A percentile compares a stretch with the other conserved stretches of the same genome.
These are phyloP conservation scores for Goniozus legneri DNA, from an alignment of 1,140 invertebrate species.

Conservation along the genomic window DNA sequence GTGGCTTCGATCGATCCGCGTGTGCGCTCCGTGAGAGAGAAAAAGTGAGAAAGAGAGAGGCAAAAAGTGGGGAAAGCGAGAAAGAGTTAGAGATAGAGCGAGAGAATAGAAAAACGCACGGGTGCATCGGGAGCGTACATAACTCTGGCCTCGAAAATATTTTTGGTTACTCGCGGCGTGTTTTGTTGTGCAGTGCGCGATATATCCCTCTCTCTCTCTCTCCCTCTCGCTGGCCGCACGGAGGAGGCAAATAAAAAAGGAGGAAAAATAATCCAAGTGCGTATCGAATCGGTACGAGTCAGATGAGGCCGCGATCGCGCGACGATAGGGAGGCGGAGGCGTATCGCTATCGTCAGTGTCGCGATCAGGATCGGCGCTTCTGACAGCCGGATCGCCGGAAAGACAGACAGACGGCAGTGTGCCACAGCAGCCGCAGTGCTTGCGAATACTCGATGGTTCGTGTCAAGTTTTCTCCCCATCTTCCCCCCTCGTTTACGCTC, in stretches of 20 bases:
- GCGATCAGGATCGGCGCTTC: constrained; percentile 34
- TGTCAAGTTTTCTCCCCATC: too few species aligned
- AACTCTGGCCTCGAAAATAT: too few species aligned
- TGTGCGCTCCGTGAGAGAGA: too few species aligned
- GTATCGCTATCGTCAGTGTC: constrained; percentile 36
- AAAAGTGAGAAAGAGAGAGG: too few species aligned
- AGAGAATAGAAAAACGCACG: too few species aligned
- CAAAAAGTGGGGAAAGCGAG: too few species aligned
- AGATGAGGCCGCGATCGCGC: constrained; percentile 48
- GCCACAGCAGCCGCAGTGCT: constrained; percentile 49
- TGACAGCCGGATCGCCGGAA: constrained; percentile 43
- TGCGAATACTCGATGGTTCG: constrained; percentile 54
- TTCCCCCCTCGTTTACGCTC: too few species aligned
- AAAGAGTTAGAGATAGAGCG: too few species aligned
- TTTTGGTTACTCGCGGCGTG: too few species aligned
- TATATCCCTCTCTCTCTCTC: not conserved
- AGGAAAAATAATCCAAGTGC: constrained; percentile 1
- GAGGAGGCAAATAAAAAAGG: not conserved
- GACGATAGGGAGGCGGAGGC: constrained; percentile 43
- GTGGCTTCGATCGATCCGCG: too few species aligned
- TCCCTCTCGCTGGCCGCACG: not conserved
- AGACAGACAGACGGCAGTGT: constrained; percentile 46
- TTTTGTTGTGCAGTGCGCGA: too few species aligned
- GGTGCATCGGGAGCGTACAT: too few species aligned
- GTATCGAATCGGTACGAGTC: constrained; percentile 11